phyloP scores from a whole-genome alignment of 1,140 invertebrate genomes.

The Rhyacophila brunnea region DNA sequence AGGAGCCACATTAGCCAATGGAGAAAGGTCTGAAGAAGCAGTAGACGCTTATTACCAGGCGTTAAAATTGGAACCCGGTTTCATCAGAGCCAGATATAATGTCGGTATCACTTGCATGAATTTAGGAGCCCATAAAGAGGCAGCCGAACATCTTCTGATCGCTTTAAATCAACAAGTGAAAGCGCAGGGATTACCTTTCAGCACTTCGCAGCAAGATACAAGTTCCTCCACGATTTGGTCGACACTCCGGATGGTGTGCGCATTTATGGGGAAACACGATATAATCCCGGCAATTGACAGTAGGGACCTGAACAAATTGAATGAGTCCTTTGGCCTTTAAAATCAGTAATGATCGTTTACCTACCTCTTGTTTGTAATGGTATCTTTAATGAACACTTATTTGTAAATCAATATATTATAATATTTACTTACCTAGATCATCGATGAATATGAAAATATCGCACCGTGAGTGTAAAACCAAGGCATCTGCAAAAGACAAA shows the following conservation, averaged over 20 bases:
- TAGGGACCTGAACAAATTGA: conserved; percentile 64
- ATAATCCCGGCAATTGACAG: conserved; percentile 74
- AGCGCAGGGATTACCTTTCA: conserved; percentile 57
- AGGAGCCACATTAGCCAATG: conserved; percentile 96
- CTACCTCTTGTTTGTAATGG: no score
- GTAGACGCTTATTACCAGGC: conserved; percentile 94
- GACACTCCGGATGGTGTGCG: conserved; percentile 86
- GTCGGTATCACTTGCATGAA: conserved; percentile 97
- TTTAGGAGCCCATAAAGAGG: conserved; percentile 90
- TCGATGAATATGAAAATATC: no score
- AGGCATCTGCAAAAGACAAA: no score
- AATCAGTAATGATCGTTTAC: no score
- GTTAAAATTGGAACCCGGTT: conserved; percentile 88
- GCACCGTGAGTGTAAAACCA: no score
- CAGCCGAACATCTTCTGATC: conserved; percentile 90
- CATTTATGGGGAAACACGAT: conserved; percentile 81
- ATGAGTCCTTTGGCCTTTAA: conserved; percentile 58
- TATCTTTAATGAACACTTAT: no score
- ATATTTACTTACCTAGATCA: no score
- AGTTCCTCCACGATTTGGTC: conserved; percentile 93
- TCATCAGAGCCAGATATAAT: conserved; percentile 95
- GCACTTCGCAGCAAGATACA: conserved; percentile 46
- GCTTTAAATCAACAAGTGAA: conserved; percentile 91
- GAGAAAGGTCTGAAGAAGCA: conserved; percentile 90
- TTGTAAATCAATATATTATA: no score